A percentile compares a stretch with the other conserved stretches of the same genome.
Conservation (phyloP, 2,888 invertebrate species). For the Pseudanteris insignis region DNA sequence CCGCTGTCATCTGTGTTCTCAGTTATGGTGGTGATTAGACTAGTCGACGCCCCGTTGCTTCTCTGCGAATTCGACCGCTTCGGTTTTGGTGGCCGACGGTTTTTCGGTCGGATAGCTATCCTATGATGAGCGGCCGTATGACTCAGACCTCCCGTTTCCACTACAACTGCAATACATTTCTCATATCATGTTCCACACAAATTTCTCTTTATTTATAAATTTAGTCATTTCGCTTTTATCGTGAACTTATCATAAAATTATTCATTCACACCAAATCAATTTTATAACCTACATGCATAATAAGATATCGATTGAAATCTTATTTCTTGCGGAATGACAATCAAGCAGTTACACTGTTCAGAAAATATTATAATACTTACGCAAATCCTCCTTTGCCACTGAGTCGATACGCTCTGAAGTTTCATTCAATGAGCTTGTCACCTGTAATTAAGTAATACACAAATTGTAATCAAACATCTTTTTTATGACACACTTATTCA, state of each 20-base stretch:
- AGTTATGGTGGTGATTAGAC: constrained; percentile 51
- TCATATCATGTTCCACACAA: no score
- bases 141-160: constrained; percentile 56
- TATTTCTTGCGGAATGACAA: constrained; percentile 17
- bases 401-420: constrained; percentile 50
- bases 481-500: no score
- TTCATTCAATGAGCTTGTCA: constrained; percentile 40
- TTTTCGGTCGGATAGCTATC: constrained; percentile 63
- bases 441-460: constrained; percentile 32
- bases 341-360: constrained; percentile 27
- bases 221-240: not conserved
- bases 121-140: constrained; percentile 64
- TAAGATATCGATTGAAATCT: constrained; percentile 31
- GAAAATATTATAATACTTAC: constrained; percentile 53
- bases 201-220: constrained; percentile 1
- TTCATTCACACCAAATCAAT: no score
- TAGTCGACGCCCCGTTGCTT: constrained; percentile 40
- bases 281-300: no score
- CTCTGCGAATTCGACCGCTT: constrained; percentile 49
- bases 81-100: constrained; percentile 57
- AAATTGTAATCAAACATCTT: no score
- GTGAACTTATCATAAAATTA: no score
- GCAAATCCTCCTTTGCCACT: constrained; percentile 60
- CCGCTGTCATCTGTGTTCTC: constrained; percentile 49
- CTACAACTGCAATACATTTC: constrained; percentile 52